Percentiles rank a stretch among this genome's conserved stretches.
These are phyloP conservation scores for Ganaspis brasiliensis DNA, from an alignment of 2,888 invertebrate genomes.

Conservation along the genomic window DNA sequence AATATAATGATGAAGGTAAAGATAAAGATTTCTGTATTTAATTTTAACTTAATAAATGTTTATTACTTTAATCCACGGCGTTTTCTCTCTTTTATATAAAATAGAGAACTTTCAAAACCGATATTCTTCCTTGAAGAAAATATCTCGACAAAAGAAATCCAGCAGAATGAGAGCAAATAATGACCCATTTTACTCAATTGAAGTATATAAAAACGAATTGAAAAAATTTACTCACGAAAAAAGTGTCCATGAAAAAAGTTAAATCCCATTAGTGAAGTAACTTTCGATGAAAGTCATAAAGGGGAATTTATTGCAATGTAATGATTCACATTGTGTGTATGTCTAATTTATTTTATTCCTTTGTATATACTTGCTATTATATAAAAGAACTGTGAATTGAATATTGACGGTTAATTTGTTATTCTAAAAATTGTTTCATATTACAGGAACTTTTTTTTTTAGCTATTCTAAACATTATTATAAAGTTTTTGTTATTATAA, in stretches of 20 bases:
- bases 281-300: neutral
- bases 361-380: neutral
- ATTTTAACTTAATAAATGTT: neutral
- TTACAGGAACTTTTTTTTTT: neutral
- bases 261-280: slow-evolving; percentile 5
- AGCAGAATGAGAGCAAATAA: neutral
- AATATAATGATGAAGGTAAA: slow-evolving; percentile 58
- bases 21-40: slow-evolving; percentile 1
- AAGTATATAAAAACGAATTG: neutral
- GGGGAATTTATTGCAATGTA: neutral
- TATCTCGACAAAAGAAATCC: neutral
- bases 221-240: neutral
- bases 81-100: neutral
- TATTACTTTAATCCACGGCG: neutral
- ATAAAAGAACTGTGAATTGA: neutral
- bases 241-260: slow-evolving; percentile 2
- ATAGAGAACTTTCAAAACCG: neutral
- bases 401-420: too few relatives aligned
- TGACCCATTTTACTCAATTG: slow-evolving; percentile 8
- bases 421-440: too few relatives aligned
- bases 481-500: neutral
- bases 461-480: neutral
- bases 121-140: neutral
- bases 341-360: neutral
- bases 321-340: neutral